phyloP scores from a whole-genome alignment of 2,797 vertebrate genomes.

The Anabas testudineus region DNA sequence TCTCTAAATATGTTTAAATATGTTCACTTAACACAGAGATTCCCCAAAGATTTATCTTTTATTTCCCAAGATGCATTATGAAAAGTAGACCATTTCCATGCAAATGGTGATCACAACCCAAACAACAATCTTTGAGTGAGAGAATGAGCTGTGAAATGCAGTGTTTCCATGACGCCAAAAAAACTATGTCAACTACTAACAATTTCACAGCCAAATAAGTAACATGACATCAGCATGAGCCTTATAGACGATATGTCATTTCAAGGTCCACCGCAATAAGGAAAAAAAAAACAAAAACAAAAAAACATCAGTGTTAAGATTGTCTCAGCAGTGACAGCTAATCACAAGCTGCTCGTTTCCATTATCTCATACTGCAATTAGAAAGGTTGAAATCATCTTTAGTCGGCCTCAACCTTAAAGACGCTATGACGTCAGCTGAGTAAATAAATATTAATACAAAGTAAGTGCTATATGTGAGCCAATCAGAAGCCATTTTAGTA shows the following conservation, averaged over 20 bases:
- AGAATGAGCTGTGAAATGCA: slow-evolving; percentile 46
- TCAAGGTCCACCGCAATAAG: slow-evolving; percentile 32
- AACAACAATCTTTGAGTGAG: slow-evolving; percentile 40
- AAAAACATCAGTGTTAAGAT: slow-evolving; percentile 38
- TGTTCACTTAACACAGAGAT: not conserved
- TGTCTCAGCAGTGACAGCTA: slow-evolving; percentile 57
- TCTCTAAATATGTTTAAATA: too few relatives aligned
- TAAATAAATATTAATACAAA: slow-evolving; percentile 24
- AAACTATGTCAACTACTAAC: slow-evolving; percentile 34
- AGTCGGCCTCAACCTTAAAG: slow-evolving; percentile 29
- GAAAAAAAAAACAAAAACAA: slow-evolving; percentile 12
- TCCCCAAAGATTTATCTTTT: slow-evolving; percentile 64
- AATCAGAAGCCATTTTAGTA: slow-evolving; percentile 18
- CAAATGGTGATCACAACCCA: slow-evolving; percentile 60
- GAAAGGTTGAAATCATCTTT: slow-evolving; percentile 20
- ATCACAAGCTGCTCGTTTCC: slow-evolving; percentile 41
- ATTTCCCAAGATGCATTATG: slow-evolving; percentile 73
- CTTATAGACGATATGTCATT: slow-evolving; percentile 33
- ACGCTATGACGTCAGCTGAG: slow-evolving; percentile 9
- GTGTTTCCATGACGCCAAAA: slow-evolving; percentile 27
- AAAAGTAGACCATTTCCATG: slow-evolving; percentile 74
- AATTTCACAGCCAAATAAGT: slow-evolving; percentile 48
- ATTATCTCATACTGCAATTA: slow-evolving; percentile 42
- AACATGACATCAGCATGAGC: slow-evolving; percentile 58
- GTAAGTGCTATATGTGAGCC: slow-evolving; percentile 3